Conservation (phyloP, 2,797 vertebrate species). For the Falco cherrug region DNA sequence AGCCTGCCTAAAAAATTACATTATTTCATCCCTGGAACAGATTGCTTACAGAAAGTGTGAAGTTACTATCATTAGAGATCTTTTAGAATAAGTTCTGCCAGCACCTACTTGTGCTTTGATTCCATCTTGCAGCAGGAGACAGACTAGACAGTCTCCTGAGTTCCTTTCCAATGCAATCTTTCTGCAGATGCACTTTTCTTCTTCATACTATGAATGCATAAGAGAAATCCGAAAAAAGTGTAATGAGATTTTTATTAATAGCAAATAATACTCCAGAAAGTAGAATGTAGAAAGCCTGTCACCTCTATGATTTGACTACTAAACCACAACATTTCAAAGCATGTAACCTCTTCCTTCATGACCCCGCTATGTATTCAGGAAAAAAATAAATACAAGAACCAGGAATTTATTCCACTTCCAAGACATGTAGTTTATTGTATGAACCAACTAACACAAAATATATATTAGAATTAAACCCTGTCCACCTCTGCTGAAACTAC, state of each 20-base stretch:
- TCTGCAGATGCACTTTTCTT: not conserved
- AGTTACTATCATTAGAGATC: constrained; percentile 42
- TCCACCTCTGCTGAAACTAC: constrained; percentile 42
- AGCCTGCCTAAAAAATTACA: not conserved
- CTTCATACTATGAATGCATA: not conserved
- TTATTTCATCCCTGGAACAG: constrained; percentile 13
- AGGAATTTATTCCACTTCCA: constrained; percentile 17
- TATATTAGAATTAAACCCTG: constrained; percentile 52
- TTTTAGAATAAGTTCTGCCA: not conserved
- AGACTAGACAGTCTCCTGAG: not conserved
- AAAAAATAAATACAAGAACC: not conserved
- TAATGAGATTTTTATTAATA: constrained; percentile 11
- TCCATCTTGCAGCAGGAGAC: not conserved
- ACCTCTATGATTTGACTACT: constrained; percentile 25
- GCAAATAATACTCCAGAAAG: constrained; percentile 4
- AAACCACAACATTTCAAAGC: not conserved
- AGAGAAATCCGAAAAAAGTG: not conserved
- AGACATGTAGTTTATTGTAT: not conserved
- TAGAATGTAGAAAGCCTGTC: not conserved
- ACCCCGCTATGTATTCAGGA: not conserved
- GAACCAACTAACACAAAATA: not conserved
- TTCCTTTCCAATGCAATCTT: not conserved
- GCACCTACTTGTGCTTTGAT: not conserved
- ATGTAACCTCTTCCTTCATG: not conserved
- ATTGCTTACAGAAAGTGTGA: constrained; percentile 12